Conservation (phyloP, 1,140 invertebrate genomes). For the Orchestia grillus region DNA sequence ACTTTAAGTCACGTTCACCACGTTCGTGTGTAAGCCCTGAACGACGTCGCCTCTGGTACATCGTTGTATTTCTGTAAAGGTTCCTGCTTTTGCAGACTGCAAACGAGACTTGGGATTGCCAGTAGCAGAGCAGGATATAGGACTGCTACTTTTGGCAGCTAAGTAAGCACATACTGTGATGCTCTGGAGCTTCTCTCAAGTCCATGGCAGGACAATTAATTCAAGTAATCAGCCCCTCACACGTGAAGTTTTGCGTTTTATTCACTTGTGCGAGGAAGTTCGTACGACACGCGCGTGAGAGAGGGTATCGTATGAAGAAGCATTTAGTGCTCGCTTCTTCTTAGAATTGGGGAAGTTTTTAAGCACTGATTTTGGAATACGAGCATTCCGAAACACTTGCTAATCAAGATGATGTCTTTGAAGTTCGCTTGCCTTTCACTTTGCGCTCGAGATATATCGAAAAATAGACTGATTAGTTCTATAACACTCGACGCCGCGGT, state of each 20-base stretch:
- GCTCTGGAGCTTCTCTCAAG: neutral
- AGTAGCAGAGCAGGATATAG: neutral
- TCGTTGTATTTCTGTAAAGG: neutral
- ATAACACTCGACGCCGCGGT: no score
- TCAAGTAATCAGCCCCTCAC: neutral
- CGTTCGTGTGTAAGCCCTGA: neutral
- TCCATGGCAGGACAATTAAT: neutral
- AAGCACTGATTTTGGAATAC: no score
- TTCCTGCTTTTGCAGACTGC: neutral
- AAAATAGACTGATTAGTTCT: no score
- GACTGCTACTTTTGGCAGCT: neutral
- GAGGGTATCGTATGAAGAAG: no score
- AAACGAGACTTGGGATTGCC: neutral
- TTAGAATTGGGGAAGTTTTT: no score
- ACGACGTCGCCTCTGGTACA: neutral
- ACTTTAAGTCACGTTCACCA: neutral
- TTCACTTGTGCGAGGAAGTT: neutral
- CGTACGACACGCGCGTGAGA: neutral
- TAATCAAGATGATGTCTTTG: no score
- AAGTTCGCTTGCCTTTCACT: no score
- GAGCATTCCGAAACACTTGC: no score
- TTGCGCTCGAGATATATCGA: no score
- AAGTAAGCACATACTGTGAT: neutral
- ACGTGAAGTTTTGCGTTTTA: neutral
- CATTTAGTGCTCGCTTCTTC: no score